These are phyloP conservation scores for Malurus alboscapulatus DNA, from an alignment of 2,113 vertebrate genomes.

Conservation along the genomic window DNA sequence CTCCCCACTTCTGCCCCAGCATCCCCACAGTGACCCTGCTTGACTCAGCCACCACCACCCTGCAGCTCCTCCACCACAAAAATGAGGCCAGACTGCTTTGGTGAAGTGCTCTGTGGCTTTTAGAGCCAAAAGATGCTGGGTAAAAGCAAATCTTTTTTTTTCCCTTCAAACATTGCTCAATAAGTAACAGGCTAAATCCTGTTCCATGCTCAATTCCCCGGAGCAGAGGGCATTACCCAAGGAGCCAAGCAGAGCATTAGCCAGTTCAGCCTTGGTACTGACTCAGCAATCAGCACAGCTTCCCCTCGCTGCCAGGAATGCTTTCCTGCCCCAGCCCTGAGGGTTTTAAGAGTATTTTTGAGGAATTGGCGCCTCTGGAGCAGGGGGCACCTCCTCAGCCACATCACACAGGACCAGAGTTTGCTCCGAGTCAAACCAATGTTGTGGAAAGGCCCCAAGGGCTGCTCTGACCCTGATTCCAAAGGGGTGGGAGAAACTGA, in stretches of 20 bases:
- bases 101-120: not conserved
- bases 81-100: not conserved
- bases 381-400: not conserved
- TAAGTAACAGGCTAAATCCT: not conserved
- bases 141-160: not conserved
- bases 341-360: not conserved
- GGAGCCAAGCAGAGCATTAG: not conserved
- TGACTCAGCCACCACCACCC: not conserved
- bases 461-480: not conserved
- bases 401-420: rapidly evolving
- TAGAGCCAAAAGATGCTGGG: not conserved
- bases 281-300: constrained; percentile 12
- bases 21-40: not conserved
- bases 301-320: not conserved
- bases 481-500: not conserved
- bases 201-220: not conserved
- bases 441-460: rapidly evolving
- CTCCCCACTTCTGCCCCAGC: not conserved
- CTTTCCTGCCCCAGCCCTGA: not conserved
- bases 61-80: not conserved
- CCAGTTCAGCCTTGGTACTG: not conserved
- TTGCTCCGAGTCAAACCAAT: rapidly evolving
- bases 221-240: not conserved
- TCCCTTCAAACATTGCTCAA: not conserved
- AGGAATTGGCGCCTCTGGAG: not conserved